Percentiles rank a stretch among this genome's conserved stretches.
phyloP scores from a whole-genome alignment of 2,797 vertebrate species.

The Acipenser oxyrinchus region DNA sequence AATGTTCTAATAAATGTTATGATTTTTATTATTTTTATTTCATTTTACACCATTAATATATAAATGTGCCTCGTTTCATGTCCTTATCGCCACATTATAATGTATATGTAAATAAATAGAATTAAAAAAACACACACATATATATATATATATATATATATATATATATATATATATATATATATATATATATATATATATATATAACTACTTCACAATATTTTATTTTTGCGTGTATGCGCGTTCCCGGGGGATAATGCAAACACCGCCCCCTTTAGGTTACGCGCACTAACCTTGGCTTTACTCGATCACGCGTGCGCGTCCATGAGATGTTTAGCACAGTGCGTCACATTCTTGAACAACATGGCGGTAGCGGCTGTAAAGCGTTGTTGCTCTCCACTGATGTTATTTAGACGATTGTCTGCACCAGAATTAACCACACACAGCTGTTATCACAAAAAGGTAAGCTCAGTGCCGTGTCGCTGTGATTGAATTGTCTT shows the following conservation, averaged over 20 bases:
- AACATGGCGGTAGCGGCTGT: constrained; percentile 47
- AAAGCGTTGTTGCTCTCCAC: constrained; percentile 33
- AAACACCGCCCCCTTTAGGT: no score
- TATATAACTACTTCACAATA: no score
- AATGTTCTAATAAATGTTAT: no score
- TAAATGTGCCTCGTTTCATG: neutral
- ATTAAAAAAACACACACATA: neutral
- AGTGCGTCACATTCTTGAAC: no score
- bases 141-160: no score
- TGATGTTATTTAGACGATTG: constrained; percentile 31
- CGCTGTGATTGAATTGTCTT: no score
- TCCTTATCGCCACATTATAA: neutral
- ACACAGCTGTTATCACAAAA: constrained; percentile 50
- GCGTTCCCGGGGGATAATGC: no score
- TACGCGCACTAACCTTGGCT: no score
- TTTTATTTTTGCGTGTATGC: no score
- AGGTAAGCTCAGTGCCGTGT: constrained; percentile 34
- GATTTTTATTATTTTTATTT: no score
- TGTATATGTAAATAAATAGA: neutral
- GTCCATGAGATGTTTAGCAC: no score
- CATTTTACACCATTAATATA: neutral
- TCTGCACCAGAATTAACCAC: constrained; percentile 26
- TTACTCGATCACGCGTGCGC: no score
- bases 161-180: neutral
- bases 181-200: neutral